Base-by-base conservation (phyloP, 37 sponge, comb jelly and placozoan genomes). In the Axinella damicornis region DNA sequence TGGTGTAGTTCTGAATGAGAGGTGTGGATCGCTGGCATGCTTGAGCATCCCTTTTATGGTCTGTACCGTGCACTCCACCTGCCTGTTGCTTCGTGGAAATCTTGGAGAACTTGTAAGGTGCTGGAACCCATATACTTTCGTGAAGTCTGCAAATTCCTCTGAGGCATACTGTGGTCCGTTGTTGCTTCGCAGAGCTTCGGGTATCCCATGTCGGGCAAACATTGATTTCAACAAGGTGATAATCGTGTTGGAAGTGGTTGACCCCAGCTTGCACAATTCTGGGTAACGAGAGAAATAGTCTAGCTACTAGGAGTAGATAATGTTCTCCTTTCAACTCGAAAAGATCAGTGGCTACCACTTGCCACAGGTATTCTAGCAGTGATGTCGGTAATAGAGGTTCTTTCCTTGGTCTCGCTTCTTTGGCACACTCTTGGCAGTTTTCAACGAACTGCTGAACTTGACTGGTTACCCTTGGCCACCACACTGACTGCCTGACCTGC, bases 31-130 rank as follows among this genome's bases (percentile, higher is more conserved):
- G 14, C 22, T 22, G 28, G 58, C 22, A 1, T 66, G 18, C 16
- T 16, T 25, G 4, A 85, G 56, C 15, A 85, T 58, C 28, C 33
- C 22, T 53, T 85, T 85, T 0, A 77, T 60, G 34, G 85, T 76
- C 77, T 85, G 35, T 57, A 85, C 85, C 33, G 85, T 62, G 4
- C 69, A 31, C 41, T 85, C 85, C 9, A 58, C 85, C 38, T 34
- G 71, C 28, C 85, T 70, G 68, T 85, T 85, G 30, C 77, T 68
- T 61, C 62, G 65, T 22, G 85, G 85, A 31, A 69, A 85, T 4
- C 22, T 33, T 37, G 85, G 85, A 40, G 77, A 77, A 37, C 77
- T 77, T 2, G 85, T 85, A 6, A 25, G 52, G 38, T 85, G 85
- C 12, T 52, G 36, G 27, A 76, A 85, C 22, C 28, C 22, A 57